Evolutionary conservation across 2,113 vertebrate genomes (phyloP), one percentile per base, ranked within the genome.

Genomic region (Narcine bancroftii): DNA sequence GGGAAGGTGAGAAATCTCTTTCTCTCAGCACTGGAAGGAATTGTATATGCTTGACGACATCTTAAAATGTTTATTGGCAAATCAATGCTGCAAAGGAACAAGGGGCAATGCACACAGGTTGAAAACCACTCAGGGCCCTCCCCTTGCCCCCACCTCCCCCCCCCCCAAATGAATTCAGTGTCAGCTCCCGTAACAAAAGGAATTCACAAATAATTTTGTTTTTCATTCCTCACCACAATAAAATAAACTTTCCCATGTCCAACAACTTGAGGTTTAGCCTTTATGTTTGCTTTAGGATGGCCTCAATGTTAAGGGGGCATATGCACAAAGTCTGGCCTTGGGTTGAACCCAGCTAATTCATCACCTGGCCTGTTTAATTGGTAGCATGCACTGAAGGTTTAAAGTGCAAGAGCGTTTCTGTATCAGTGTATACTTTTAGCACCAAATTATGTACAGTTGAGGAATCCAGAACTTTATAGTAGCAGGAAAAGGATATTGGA

Each of bases 261-360:
- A 69, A 39, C 76, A 66, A 92, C 60, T 65, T 87, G 79, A 92
- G 76, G 39, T 39, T 79, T 66, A 19, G 26, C 94, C 93, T 95
- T 95, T 93, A 94, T 93, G 92, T 91, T 15, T 93, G 87, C 93
- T 93, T 93, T 89, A 93, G 85, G 92, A 60, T 83, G 69, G 77
- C 92, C 87, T 92, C 73, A 93, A 93, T 92, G 66, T 73, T 47
- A 65, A 56, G 29, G 71, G 36, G 39, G 39, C 45, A 73, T 75
- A 87, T 91, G 60, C 71, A 69, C 65, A 45, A 89, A 91, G 65
- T 77, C 69, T 77, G 91, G 92, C 93, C 93, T 39, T 7, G 92
- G 92, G 92, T 93, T 92, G 75, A 81, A 83, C 9, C 11, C 45
- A 75, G 83, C 92, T 71, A 77, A 63, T 39, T 75, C 91, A 92